phyloP scores from a whole-genome alignment of 2,113 vertebrate species.

The Hemiscyllium ocellatum region DNA sequence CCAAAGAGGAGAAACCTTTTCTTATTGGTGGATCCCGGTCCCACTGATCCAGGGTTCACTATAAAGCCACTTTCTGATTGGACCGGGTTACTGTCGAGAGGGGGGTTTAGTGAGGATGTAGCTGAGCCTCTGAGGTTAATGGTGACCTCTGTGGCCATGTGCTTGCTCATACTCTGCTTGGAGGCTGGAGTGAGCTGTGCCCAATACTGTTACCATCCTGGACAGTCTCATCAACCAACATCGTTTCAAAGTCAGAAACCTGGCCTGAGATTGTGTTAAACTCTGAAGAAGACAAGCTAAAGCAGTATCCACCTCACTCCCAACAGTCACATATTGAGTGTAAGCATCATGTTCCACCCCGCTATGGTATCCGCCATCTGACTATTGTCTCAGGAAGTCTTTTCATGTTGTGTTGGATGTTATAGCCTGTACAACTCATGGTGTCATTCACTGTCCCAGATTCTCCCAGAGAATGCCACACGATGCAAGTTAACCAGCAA shows the following conservation, averaged over 20 bases:
- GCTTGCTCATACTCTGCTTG: too few relatives aligned
- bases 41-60: neutral
- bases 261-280: too few relatives aligned
- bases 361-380: neutral
- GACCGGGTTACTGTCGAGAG: too few relatives aligned
- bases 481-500: neutral
- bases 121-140: too few relatives aligned
- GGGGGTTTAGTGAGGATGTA: too few relatives aligned
- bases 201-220: too few relatives aligned
- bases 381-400: neutral
- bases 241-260: too few relatives aligned
- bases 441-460: neutral
- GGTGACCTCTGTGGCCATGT: too few relatives aligned
- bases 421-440: neutral
- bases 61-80: neutral
- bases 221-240: too few relatives aligned
- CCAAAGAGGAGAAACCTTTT: neutral
- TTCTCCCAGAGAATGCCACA: neutral
- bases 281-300: too few relatives aligned
- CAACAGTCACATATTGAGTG: neutral
- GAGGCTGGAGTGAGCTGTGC: too few relatives aligned
- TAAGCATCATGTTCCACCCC: neutral
- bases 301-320: neutral
- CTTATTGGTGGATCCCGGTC: too few relatives aligned
- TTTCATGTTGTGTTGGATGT: neutral